Percentiles rank a stretch among this genome's conserved stretches.
These are phyloP conservation scores for Eupeodes latifasciatus DNA, from an alignment of 2,888 invertebrate species.

Conservation along the genomic window DNA sequence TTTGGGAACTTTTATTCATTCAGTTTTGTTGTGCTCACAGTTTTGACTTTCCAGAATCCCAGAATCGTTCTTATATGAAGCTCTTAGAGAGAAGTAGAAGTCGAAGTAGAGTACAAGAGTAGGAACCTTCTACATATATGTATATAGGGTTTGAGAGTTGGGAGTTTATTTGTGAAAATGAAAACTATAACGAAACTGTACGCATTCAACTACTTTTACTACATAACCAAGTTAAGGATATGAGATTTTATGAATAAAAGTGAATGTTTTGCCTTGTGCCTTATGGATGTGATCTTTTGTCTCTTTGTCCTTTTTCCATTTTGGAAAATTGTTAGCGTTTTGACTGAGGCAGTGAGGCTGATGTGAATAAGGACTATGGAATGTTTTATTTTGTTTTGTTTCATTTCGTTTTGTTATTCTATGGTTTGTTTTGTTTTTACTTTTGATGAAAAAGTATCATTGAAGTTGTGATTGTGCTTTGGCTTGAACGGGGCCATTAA, in stretches of 20 bases:
- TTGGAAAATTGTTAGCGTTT: slow-evolving; percentile 37
- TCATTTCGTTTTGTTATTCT: slow-evolving; percentile 34
- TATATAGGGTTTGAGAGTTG: neutral
- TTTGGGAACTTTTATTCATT: slow-evolving; percentile 44
- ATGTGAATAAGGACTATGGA: slow-evolving; percentile 27
- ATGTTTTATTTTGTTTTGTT: slow-evolving; percentile 43
- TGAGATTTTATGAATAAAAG: slow-evolving; percentile 47
- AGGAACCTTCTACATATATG: too few relatives aligned
- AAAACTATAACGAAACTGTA: slow-evolving; percentile 11
- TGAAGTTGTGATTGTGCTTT: slow-evolving; percentile 49
- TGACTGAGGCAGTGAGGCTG: slow-evolving; percentile 2
- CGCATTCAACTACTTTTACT: slow-evolving; percentile 45
- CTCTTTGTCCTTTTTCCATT: slow-evolving; percentile 27
- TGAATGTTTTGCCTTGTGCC: slow-evolving; percentile 31
- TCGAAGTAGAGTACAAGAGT: too few relatives aligned
- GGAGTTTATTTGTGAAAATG: slow-evolving; percentile 51
- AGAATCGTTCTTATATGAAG: neutral
- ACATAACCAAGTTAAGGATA: slow-evolving; percentile 64
- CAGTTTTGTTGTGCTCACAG: neutral
- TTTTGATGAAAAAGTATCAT: slow-evolving; percentile 18
- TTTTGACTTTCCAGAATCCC: neutral
- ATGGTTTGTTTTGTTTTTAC: slow-evolving; percentile 2
- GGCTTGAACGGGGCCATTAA: slow-evolving; percentile 29
- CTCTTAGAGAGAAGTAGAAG: too few relatives aligned
- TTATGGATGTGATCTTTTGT: slow-evolving; percentile 39